These are phyloP conservation scores for Arctocebus calabarensis DNA, from an alignment of 2,797 vertebrate genomes.

Conservation along the genomic window DNA sequence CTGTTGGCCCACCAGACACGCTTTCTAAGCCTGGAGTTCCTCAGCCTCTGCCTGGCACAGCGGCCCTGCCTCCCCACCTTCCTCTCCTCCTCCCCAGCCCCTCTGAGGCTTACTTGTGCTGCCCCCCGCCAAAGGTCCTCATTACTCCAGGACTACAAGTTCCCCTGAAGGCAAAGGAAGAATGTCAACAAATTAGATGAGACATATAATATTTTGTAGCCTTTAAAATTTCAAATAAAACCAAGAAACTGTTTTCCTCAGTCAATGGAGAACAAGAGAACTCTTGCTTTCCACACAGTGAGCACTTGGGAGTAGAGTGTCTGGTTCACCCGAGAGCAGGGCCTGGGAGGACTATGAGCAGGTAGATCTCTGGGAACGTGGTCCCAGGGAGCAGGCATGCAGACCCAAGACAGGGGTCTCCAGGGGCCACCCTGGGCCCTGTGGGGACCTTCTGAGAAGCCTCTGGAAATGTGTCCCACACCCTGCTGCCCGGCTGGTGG, in stretches of 20 bases:
- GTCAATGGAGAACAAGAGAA: neutral
- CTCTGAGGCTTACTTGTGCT: neutral
- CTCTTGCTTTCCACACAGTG: accelerated
- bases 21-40: neutral
- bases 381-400: no score
- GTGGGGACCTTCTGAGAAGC: no score
- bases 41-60: no score
- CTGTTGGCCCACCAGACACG: accelerated
- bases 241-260: neutral
- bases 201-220: neutral
- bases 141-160: neutral
- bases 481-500: no score
- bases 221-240: neutral
- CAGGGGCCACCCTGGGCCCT: no score
- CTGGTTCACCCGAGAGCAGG: no score
- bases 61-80: neutral
- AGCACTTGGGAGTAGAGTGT: neutral
- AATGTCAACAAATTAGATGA: neutral
- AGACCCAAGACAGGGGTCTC: no score
- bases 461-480: no score
- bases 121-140: neutral
- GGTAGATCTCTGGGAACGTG: no score
- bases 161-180: neutral
- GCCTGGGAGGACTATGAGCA: no score
- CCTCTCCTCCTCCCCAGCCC: neutral